phyloP scores from a whole-genome alignment of 2,888 invertebrate genomes.

The Colostygia pectinataria region DNA sequence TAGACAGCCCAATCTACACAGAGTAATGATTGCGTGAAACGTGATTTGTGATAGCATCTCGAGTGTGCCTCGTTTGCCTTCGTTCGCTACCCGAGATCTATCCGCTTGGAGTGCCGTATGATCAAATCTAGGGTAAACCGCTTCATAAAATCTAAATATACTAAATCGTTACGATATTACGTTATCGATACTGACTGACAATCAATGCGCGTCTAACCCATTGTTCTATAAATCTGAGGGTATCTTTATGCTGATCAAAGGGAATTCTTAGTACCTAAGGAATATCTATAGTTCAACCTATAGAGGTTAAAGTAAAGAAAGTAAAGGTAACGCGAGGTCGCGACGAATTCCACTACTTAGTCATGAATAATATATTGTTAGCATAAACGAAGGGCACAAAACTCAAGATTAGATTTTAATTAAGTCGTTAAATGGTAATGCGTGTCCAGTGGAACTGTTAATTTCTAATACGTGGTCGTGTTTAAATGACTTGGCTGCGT shows the following conservation, averaged over 20 bases:
- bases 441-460: conserved; percentile 39
- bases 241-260: too few species aligned
- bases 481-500: conserved; percentile 10
- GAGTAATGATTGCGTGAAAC: conserved; percentile 31
- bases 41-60: conserved; percentile 33
- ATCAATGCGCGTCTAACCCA: too few species aligned
- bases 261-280: too few species aligned
- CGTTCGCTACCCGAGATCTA: conserved; percentile 29
- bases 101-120: conserved; percentile 30
- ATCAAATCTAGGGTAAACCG: conserved; percentile 29
- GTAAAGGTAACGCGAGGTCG: too few species aligned
- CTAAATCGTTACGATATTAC: too few species aligned
- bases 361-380: conserved; percentile 32
- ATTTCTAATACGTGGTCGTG: conserved; percentile 31
- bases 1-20: conserved; percentile 19
- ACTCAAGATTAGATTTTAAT: conserved; percentile 51
- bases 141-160: conserved; percentile 33
- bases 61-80: conserved; percentile 19
- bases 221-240: too few species aligned
- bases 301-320: too few species aligned
- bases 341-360: too few species aligned
- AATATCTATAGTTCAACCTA: too few species aligned
- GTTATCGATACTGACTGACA: too few species aligned
- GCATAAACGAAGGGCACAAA: conserved; percentile 40
- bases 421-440: conserved; percentile 47